These are phyloP conservation scores for Colletes gigas DNA, from an alignment of 1,140 invertebrate genomes.

Conservation along the genomic window DNA sequence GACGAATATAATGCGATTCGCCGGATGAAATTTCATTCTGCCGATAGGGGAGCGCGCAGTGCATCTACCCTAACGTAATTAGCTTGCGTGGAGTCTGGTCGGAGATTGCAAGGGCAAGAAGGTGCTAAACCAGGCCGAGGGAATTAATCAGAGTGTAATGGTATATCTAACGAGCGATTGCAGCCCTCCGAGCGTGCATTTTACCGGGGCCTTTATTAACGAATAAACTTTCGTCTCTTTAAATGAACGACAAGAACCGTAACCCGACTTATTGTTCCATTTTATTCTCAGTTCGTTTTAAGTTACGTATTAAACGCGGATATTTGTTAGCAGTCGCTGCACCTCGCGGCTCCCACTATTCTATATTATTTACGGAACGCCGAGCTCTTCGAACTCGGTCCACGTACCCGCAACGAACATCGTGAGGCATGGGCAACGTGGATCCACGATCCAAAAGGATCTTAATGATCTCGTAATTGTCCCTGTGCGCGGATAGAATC, in stretches of 20 bases:
- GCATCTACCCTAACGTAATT: conserved; percentile 45
- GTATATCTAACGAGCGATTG: not conserved
- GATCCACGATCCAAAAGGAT: conserved; percentile 95
- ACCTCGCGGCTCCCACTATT: no score
- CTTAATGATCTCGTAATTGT: conserved; percentile 99
- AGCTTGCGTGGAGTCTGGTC: conserved; percentile 10
- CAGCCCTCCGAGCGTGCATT: not conserved
- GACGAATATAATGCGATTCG: conserved; percentile 26
- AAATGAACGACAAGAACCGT: not conserved
- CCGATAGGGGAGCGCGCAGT: conserved; percentile 6
- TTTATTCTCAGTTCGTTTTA: no score
- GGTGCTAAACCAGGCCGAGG: conserved; percentile 11
- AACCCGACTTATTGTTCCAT: no score
- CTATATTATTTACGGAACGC: no score
- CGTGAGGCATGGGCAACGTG: conserved; percentile 93
- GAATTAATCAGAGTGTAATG: conserved; percentile 46
- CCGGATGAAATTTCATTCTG: conserved; percentile 25
- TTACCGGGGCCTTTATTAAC: not conserved
- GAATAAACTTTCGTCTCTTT: not conserved
- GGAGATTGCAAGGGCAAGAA: conserved; percentile 32
- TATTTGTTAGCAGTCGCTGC: no score
- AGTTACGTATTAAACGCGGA: no score
- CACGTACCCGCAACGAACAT: conserved; percentile 85
- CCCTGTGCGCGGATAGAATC: conserved; percentile 96
- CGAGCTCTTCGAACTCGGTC: not conserved